Evolutionary conservation across 2,888 invertebrate genomes (phyloP).

Genomic region (Muschampia plurimacula): DNA sequence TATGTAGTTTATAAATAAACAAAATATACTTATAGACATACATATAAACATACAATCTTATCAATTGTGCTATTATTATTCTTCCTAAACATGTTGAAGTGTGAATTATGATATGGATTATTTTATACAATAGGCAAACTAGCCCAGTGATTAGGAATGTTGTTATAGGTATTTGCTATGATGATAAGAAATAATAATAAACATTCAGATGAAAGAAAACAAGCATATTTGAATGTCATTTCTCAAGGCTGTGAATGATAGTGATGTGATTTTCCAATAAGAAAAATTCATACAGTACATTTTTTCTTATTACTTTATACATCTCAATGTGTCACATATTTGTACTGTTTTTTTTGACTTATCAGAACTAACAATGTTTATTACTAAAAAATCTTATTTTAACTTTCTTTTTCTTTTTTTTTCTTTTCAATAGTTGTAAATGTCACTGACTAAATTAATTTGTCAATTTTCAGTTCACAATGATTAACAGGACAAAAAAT

Average conservation of each 20-base stretch:
- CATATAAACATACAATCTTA: background rate
- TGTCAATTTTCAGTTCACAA: too few species aligned
- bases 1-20: background rate
- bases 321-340: too few species aligned
- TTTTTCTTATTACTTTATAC: too few species aligned
- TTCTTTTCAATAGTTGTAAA: too few species aligned
- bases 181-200: background rate
- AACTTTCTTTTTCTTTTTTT: too few species aligned
- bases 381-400: too few species aligned
- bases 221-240: background rate
- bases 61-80: background rate
- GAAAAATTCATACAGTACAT: background rate
- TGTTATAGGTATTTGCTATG: constrained; percentile 4
- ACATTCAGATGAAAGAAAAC: background rate
- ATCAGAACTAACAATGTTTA: too few species aligned
- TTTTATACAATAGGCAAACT: background rate
- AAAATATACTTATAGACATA: background rate
- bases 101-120: background rate
- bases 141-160: background rate
- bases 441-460: too few species aligned
- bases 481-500: too few species aligned
- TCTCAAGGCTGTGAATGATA: background rate
- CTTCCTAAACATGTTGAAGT: background rate
- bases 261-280: background rate
- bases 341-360: too few species aligned